Base-by-base conservation (phyloP, 1,140 invertebrate genomes). In the Lineus longissimus region DNA sequence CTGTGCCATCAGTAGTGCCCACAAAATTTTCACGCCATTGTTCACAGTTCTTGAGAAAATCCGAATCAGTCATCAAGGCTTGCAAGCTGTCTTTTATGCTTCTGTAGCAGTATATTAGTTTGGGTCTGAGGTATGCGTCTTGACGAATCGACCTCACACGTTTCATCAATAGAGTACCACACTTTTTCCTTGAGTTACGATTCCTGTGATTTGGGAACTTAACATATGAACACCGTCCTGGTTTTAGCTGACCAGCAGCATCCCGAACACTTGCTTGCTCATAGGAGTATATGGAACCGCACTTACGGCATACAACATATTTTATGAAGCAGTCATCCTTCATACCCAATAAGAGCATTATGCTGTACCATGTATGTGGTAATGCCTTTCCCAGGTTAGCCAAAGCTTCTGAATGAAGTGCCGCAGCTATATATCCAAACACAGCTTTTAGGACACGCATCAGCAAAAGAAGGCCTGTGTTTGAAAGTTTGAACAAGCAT, bases 41-140 rank as follows among this genome's bases (percentile, higher is more conserved):
- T 43, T 68, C 41, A 65, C 66, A 68, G 13, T 47, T 19, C 4
- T 65, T 31, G 45, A 62, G 54, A 69, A 69, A 66, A 27, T 57
- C 36, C 13, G 15, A 13, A 2, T 41, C n/a, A 4, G 30, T 25
- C n/a, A 69, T 54, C 23, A 66, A 54, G 31, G 54, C 29, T 57
- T 59, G 27, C 2, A 66, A 41, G 2, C 33, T 47, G 11, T 56
- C 25, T 17, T 63, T 13, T 4, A 69, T 9, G 6, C 60, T 22
- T 55, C 64, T 65, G 40, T 61, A 65, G 55, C 64, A 69, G 31
- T 63, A 66, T 0, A 45, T 61, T 51, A 63, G n/a, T n/a, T 51
- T 51, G 6, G 47, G 47, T 7, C 25, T 7, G 4, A 51, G 47
- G n/a, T 51, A 51, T 7, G n/a, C 47, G 4, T 4, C 4, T 23